A percentile compares a stretch with the other conserved stretches of the same genome.
Conservation (phyloP, 1,140 invertebrate species). For the Patella vulgata region DNA sequence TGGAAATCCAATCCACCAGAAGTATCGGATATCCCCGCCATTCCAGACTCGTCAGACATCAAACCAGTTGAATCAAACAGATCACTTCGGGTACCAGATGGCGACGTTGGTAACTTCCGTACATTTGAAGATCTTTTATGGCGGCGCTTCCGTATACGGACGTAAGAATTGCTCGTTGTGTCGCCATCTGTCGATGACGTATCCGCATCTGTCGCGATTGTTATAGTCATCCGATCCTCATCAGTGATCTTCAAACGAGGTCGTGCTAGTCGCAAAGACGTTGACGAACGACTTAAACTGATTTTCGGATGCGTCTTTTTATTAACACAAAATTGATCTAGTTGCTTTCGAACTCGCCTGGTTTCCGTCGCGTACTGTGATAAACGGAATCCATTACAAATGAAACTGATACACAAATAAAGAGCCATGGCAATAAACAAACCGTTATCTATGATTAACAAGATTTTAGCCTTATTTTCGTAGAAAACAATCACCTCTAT, state of each 20-base stretch:
- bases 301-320: background rate
- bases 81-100: no score
- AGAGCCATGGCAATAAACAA: slow-evolving; percentile 25
- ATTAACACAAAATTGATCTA: slow-evolving; percentile 18
- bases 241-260: slow-evolving; percentile 26
- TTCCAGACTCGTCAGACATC: no score
- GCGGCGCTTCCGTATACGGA: no score
- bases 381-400: slow-evolving; percentile 29
- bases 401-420: slow-evolving; percentile 23
- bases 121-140: no score
- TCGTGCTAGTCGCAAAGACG: slow-evolving; percentile 12
- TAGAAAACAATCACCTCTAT: slow-evolving; percentile 24
- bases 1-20: no score
- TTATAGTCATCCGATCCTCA: slow-evolving; percentile 23
- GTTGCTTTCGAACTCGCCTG: slow-evolving; percentile 17
- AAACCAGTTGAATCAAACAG: no score
- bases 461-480: slow-evolving; percentile 15
- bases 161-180: background rate
- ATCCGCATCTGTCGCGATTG: slow-evolving; percentile 28
- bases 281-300: slow-evolving; percentile 9
- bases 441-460: slow-evolving; percentile 24
- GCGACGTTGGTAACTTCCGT: no score
- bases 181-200: slow-evolving; percentile 20
- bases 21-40: no score
- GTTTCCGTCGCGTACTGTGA: slow-evolving; percentile 25